phyloP scores from a whole-genome alignment of 2,888 invertebrate species.

The Leptopterna dolabrata region DNA sequence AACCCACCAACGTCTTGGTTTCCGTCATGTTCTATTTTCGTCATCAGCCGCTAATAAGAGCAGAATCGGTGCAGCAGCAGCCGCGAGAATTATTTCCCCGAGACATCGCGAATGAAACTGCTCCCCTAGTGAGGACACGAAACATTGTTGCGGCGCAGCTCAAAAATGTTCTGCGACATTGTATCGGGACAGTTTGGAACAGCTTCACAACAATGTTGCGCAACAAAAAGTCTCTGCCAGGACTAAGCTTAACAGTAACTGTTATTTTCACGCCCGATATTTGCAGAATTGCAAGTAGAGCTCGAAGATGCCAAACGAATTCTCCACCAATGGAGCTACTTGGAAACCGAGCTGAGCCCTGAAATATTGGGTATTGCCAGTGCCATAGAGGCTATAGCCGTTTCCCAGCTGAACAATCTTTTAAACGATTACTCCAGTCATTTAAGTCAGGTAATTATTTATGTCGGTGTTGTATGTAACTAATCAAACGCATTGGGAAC shows the following conservation, averaged over 20 bases:
- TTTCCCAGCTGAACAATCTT: conserved; percentile 55
- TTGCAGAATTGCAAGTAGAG: conserved; percentile 59
- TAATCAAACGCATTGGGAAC: not conserved
- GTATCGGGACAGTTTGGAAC: no score
- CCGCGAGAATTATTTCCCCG: no score
- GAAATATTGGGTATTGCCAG: conserved; percentile 41
- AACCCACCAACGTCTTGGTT: no score
- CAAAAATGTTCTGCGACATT: no score
- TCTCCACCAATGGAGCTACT: conserved; percentile 60
- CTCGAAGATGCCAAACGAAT: conserved; percentile 60
- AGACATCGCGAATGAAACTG: no score
- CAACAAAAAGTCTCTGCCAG: no score
- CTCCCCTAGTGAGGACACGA: no score
- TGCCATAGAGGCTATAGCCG: conserved; percentile 50
- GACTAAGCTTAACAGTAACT: not conserved
- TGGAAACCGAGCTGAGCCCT: conserved; percentile 58
- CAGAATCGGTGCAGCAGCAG: no score
- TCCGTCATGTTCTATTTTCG: no score
- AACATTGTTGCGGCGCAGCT: no score
- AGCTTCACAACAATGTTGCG: no score
- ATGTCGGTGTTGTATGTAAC: not conserved
- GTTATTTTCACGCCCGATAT: not conserved
- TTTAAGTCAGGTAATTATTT: conserved; percentile 9
- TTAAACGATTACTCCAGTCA: conserved; percentile 9
- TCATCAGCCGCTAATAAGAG: no score